Percentiles rank a stretch among this genome's conserved stretches.
These are phyloP conservation scores for Toxostoma redivivum DNA, from an alignment of 2,113 vertebrate genomes.

Conservation along the genomic window DNA sequence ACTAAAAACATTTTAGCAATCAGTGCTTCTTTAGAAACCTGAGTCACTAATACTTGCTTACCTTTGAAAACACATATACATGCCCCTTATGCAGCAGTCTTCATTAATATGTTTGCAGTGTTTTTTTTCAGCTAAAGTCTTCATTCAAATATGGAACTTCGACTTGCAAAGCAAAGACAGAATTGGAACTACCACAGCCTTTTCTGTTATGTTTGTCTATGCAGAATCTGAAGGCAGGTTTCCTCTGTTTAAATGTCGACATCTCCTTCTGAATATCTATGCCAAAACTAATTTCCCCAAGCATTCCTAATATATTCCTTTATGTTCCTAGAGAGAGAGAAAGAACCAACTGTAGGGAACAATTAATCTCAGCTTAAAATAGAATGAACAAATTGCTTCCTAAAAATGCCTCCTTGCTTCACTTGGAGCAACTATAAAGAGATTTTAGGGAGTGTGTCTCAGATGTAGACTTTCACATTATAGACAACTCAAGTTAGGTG, in stretches of 20 bases:
- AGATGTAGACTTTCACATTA: background rate
- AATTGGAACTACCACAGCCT: background rate
- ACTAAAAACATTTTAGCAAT: background rate
- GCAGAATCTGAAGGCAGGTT: background rate
- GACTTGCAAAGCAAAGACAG: background rate
- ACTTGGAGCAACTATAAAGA: conserved; percentile 13
- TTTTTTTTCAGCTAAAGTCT: background rate
- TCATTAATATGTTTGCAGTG: background rate
- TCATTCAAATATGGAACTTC: background rate
- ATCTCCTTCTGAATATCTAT: conserved; percentile 5
- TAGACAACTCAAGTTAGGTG: background rate
- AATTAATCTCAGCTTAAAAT: conserved; percentile 49
- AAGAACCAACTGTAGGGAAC: background rate
- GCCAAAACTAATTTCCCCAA: conserved; percentile 28
- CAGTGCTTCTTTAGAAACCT: background rate
- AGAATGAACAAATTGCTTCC: conserved; percentile 14
- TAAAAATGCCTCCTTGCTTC: conserved; percentile 7
- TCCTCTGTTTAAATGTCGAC: background rate
- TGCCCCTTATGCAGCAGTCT: background rate
- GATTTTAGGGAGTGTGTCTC: background rate
- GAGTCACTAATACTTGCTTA: background rate
- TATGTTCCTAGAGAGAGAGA: background rate
- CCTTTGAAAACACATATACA: background rate
- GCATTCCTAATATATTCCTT: conserved; percentile 7
- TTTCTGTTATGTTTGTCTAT: background rate